Percentiles rank a stretch among this genome's conserved stretches.
phyloP scores from a whole-genome alignment of 2,113 vertebrate species.

The Siphamia tubifer region DNA sequence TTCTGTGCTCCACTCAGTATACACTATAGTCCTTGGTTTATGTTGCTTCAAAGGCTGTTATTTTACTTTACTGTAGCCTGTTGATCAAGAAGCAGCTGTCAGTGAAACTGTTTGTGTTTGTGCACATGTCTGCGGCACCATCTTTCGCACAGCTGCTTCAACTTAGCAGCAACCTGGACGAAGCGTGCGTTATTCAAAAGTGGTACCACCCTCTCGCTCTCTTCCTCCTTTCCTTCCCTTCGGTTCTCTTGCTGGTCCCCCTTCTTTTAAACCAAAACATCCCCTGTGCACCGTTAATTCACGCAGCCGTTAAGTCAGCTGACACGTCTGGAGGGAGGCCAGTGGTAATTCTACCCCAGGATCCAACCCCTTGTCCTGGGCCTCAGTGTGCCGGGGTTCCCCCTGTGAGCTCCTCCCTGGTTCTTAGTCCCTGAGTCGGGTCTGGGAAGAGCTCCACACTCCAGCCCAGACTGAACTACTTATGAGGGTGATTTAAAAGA shows the following conservation, averaged over 20 bases:
- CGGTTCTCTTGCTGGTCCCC: conserved; percentile 31
- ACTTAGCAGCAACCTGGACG: conserved; percentile 60
- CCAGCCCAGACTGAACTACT: conserved; percentile 62
- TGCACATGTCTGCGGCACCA: not conserved
- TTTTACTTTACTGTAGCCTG: conserved; percentile 22
- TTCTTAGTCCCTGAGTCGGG: conserved; percentile 26
- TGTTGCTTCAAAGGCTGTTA: conserved; percentile 6
- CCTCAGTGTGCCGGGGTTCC: conserved; percentile 68
- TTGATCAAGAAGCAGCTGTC: conserved; percentile 34
- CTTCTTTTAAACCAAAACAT: conserved; percentile 77
- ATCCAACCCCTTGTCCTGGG: conserved; percentile 64
- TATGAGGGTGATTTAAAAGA: conserved; percentile 62
- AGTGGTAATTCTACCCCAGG: conserved; percentile 69
- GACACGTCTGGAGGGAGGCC: conserved; percentile 65
- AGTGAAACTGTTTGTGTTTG: conserved; percentile 21
- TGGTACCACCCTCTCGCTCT: conserved; percentile 39
- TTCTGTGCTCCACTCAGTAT: not conserved
- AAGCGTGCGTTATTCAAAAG: conserved; percentile 56
- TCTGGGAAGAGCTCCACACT: conserved; percentile 37
- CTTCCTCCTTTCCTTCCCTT: conserved; percentile 29
- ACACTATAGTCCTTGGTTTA: not conserved
- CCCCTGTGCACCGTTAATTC: conserved; percentile 59
- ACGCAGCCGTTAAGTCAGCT: conserved; percentile 73
- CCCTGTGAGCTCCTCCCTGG: conserved; percentile 59
- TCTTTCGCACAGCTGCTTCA: conserved; percentile 71